Percentiles rank a stretch among this genome's conserved stretches.
phyloP scores from a whole-genome alignment of 2,888 invertebrate species.

The Noctua janthe region DNA sequence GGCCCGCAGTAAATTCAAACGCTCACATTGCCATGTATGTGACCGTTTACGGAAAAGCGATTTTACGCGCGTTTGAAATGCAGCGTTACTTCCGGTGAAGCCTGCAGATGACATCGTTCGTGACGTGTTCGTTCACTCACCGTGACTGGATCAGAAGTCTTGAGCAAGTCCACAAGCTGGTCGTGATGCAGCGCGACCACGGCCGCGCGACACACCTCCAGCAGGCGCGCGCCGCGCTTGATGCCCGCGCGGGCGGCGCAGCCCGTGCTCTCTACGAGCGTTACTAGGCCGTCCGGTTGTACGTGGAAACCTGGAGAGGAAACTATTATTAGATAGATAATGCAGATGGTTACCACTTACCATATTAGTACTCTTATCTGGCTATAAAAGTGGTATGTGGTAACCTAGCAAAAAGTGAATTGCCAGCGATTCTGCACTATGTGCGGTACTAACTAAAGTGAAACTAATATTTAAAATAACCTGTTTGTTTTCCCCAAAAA shows the following conservation, averaged over 20 bases:
- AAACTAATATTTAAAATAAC: neutral
- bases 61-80: too few species aligned
- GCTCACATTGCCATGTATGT: too few species aligned
- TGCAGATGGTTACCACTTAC: neutral
- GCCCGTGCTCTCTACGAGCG: constrained; percentile 94
- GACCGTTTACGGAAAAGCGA: too few species aligned
- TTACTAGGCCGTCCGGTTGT: constrained; percentile 98
- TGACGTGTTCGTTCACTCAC: constrained; percentile 80
- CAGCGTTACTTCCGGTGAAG: too few species aligned
- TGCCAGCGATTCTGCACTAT: neutral
- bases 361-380: neutral
- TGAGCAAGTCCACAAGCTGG: constrained; percentile 97
- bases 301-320: constrained; percentile 94
- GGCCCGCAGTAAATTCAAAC: too few species aligned
- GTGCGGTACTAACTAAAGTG: neutral
- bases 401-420: neutral
- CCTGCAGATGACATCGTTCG: too few species aligned
- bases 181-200: constrained; percentile 97
- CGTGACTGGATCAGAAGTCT: constrained; percentile 96
- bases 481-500: neutral
- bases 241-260: constrained; percentile 96
- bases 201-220: constrained; percentile 97
- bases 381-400: neutral
- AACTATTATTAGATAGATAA: neutral
- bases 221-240: constrained; percentile 96